A percentile compares a stretch with the other conserved stretches of the same genome.
phyloP scores from a whole-genome alignment of 2,888 invertebrate species.

The Ochropleura leucogaster region DNA sequence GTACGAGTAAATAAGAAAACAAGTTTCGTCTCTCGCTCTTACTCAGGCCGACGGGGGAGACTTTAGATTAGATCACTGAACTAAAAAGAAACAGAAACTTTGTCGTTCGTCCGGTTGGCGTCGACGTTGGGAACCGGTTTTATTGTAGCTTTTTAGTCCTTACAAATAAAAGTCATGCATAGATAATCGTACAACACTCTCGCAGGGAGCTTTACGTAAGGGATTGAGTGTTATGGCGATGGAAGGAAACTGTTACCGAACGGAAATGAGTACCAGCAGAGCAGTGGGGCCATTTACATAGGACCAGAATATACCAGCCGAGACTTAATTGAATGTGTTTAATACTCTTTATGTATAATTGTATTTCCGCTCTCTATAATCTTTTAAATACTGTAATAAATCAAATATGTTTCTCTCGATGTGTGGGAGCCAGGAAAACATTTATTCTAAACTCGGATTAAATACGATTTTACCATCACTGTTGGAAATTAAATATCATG shows the following conservation, averaged over 20 bases:
- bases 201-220: slow-evolving; percentile 77
- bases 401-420: slow-evolving; percentile 5
- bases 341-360: slow-evolving; percentile 16
- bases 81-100: slow-evolving; percentile 87
- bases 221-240: slow-evolving; percentile 72
- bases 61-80: slow-evolving; percentile 86
- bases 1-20: slow-evolving; percentile 71
- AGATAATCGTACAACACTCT: slow-evolving; percentile 81
- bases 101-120: slow-evolving; percentile 79
- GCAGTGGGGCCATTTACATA: slow-evolving; percentile 71
- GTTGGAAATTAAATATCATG: slow-evolving; percentile 12
- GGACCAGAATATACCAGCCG: slow-evolving; percentile 67
- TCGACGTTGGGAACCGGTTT: slow-evolving; percentile 82
- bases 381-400: slow-evolving; percentile 53
- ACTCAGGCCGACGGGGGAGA: slow-evolving; percentile 72
- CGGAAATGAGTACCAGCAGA: slow-evolving; percentile 84
- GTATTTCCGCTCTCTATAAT: slow-evolving; percentile 35
- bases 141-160: slow-evolving; percentile 83
- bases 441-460: slow-evolving; percentile 20
- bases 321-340: slow-evolving; percentile 51
- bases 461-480: background rate
- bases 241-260: slow-evolving; percentile 86
- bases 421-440: slow-evolving; percentile 29
- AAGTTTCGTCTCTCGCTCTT: slow-evolving; percentile 74
- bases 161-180: slow-evolving; percentile 85